Percentiles rank a stretch among this genome's conserved stretches.
phyloP scores from a whole-genome alignment of 2,113 vertebrate species.

The Polyodon spathula region DNA sequence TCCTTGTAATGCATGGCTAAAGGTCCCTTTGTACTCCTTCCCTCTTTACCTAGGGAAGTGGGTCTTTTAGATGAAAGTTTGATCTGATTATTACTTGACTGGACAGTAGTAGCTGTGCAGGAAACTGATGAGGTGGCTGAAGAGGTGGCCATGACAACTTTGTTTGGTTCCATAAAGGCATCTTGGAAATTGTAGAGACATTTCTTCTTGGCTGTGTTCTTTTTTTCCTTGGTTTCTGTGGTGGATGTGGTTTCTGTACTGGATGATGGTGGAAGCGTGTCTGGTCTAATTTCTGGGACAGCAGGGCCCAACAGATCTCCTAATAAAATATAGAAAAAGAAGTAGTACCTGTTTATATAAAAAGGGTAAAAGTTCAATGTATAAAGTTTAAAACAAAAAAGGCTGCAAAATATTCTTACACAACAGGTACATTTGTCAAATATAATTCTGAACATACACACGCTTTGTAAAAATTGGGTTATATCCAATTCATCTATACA shows the following conservation, averaged over 20 bases:
- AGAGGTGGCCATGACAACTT: constrained; percentile 88
- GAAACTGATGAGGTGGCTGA: constrained; percentile 87
- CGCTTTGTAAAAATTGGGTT: no score
- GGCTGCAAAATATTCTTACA: no score
- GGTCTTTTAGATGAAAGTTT: constrained; percentile 83
- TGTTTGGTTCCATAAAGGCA: constrained; percentile 90
- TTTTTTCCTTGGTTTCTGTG: constrained; percentile 78
- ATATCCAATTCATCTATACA: no score
- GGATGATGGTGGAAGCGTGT: constrained; percentile 69
- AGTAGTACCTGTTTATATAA: neutral
- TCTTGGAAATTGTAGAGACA: constrained; percentile 97
- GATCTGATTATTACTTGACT: constrained; percentile 91
- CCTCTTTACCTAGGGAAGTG: constrained; percentile 71
- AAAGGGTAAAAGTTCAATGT: no score
- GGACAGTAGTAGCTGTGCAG: constrained; percentile 90
- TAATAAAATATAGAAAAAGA: constrained; percentile 20
- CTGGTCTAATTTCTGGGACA: constrained; percentile 60
- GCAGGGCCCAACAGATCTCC: constrained; percentile 75
- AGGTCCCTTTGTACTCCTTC: constrained; percentile 18
- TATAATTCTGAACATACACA: no score
- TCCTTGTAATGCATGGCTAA: neutral
- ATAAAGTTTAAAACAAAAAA: no score
- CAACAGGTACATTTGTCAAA: no score
- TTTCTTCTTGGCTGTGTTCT: constrained; percentile 83
- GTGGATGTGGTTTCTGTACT: constrained; percentile 53